phyloP scores from a whole-genome alignment of 2,113 vertebrate genomes.

The Leucopternis melanops region DNA sequence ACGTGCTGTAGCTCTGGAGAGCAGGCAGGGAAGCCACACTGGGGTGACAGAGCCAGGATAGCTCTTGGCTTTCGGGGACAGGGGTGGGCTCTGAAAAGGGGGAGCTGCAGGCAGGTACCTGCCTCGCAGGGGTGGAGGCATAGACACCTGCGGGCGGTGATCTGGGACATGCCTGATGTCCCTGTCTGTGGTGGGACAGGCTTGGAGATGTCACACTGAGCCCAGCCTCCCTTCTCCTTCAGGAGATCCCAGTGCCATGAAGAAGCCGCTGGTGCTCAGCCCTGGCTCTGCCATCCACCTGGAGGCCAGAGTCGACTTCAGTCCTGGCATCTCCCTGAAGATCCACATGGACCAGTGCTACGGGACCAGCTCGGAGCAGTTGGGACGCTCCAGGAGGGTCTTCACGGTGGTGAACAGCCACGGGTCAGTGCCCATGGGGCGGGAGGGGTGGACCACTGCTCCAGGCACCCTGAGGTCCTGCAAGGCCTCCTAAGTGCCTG shows the following conservation, averaged over 20 bases:
- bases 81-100: background rate
- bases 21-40: background rate
- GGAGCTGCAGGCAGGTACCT: background rate
- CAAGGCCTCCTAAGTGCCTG: background rate
- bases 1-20: background rate
- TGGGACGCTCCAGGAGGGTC: background rate
- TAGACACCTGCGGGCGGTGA: background rate
- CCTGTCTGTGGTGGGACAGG: background rate
- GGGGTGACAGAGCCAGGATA: background rate
- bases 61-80: background rate
- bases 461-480: background rate
- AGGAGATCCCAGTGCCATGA: background rate
- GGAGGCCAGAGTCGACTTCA: background rate
- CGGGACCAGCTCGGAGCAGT: fast-evolving
- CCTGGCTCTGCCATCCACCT: background rate
- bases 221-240: background rate
- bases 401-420: background rate
- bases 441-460: background rate
- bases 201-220: background rate
- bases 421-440: background rate
- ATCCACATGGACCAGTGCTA: slow-evolving; percentile 17
- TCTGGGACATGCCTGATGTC: background rate
- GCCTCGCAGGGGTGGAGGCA: background rate
- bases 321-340: background rate
- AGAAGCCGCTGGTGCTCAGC: background rate